phyloP scores from a whole-genome alignment of 1,140 invertebrate genomes.

The Solen grandis region DNA sequence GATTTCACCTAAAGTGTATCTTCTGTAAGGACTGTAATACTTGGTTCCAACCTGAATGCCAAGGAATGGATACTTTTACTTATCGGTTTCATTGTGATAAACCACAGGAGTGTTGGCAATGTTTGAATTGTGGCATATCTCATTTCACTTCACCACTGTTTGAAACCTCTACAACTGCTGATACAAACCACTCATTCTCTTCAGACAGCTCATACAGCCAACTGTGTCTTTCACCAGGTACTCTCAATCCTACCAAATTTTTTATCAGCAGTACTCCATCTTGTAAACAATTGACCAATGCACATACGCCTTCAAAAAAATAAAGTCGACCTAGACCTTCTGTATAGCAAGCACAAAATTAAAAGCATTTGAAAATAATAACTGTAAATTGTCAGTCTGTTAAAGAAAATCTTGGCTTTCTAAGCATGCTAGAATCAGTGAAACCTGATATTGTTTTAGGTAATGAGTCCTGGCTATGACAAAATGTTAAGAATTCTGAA shows the following conservation, averaged over 20 bases:
- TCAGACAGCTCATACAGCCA: no score
- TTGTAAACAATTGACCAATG: neutral
- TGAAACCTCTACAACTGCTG: neutral
- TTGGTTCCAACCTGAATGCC: slow-evolving; percentile 25
- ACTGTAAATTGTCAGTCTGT: slow-evolving; percentile 24
- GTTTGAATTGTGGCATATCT: slow-evolving; percentile 1
- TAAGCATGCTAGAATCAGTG: neutral
- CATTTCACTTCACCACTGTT: slow-evolving; percentile 4
- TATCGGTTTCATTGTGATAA: slow-evolving; percentile 21
- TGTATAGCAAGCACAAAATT: neutral
- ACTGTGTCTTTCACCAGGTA: no score
- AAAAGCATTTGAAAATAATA: neutral
- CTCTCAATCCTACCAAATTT: neutral
- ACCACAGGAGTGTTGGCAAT: neutral
- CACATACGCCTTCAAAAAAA: neutral
- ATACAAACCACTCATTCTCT: no score
- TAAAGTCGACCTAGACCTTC: neutral
- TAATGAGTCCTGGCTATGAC: slow-evolving; percentile 11
- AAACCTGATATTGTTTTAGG: slow-evolving; percentile 22
- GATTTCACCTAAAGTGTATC: no score
- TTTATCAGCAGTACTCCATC: neutral
- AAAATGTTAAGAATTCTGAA: slow-evolving; percentile 15
- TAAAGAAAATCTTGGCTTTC: slow-evolving; percentile 21
- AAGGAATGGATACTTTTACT: slow-evolving; percentile 11
- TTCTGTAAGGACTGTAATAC: slow-evolving; percentile 33